Evolutionary conservation across 2,888 invertebrate genomes (phyloP).

Genomic region (Drosophila helvetica): DNA sequence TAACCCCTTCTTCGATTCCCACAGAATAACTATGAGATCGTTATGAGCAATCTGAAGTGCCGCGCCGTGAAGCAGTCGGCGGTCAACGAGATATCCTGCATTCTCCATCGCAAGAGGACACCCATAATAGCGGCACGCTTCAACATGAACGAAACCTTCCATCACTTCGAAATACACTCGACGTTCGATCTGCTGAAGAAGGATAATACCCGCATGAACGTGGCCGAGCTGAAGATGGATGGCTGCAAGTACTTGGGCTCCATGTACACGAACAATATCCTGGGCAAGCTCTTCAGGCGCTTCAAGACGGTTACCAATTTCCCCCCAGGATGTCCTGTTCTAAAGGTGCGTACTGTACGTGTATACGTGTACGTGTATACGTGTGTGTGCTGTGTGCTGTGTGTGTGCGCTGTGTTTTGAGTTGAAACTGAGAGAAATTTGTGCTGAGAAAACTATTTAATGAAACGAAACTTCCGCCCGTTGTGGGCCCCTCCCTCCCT

Average conservation of each 20-base stretch:
- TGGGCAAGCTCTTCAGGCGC: slow-evolving; percentile 33
- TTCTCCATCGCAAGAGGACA: neutral
- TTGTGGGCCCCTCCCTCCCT: slow-evolving; percentile 1
- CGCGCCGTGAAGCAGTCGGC: neutral
- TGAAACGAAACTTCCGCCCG: slow-evolving; percentile 29
- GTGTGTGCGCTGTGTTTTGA: neutral
- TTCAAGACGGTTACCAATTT: slow-evolving; percentile 48
- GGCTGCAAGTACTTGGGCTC: slow-evolving; percentile 55
- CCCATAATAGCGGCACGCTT: slow-evolving; percentile 14
- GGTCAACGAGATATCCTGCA: slow-evolving; percentile 23
- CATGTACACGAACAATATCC: slow-evolving; percentile 15
- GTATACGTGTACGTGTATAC: too few species aligned
- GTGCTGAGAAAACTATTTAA: slow-evolving; percentile 23
- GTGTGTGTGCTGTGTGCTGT: neutral
- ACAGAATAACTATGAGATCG: slow-evolving; percentile 35
- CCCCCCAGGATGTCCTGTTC: slow-evolving; percentile 50
- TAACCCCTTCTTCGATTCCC: neutral
- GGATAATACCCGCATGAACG: slow-evolving; percentile 50
- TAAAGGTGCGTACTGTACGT: slow-evolving; percentile 44
- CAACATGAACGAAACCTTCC: slow-evolving; percentile 18
- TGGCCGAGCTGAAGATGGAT: slow-evolving; percentile 41
- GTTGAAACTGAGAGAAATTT: slow-evolving; percentile 3
- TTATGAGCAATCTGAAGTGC: slow-evolving; percentile 32
- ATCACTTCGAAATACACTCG: slow-evolving; percentile 18
- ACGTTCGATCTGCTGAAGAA: slow-evolving; percentile 45